Percentiles rank a stretch among this genome's conserved stretches.
Conservation (phyloP, 1,140 invertebrate species). For the Oryzaephilus surinamensis region DNA sequence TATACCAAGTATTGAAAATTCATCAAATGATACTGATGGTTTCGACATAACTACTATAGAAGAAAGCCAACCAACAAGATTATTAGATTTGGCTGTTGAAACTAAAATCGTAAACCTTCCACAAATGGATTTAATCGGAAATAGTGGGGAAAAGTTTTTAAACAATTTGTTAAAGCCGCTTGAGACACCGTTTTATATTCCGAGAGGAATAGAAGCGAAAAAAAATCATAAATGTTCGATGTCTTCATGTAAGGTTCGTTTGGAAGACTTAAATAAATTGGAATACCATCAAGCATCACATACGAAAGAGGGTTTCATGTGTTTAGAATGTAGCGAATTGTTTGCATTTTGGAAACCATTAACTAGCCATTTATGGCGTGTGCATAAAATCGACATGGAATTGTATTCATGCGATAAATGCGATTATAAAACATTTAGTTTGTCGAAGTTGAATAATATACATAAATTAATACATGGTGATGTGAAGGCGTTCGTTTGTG, state of each 20-base stretch:
- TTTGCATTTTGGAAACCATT: slow-evolving; percentile 48
- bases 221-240: slow-evolving; percentile 22
- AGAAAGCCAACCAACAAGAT: too few species aligned
- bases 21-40: too few species aligned
- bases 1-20: too few species aligned
- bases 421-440: slow-evolving; percentile 52
- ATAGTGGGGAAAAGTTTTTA: too few species aligned
- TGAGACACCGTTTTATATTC: too few species aligned
- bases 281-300: slow-evolving; percentile 52
- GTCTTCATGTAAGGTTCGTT: slow-evolving; percentile 36
- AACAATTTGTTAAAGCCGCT: too few species aligned
- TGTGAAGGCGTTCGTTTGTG: slow-evolving; percentile 50
- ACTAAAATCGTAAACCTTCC: too few species aligned
- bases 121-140: too few species aligned
- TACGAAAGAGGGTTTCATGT: slow-evolving; percentile 45
- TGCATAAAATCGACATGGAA: slow-evolving; percentile 65
- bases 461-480: slow-evolving; percentile 59
- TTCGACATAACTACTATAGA: too few species aligned
- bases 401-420: slow-evolving; percentile 56
- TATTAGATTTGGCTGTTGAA: too few species aligned
- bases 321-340: slow-evolving; percentile 51
- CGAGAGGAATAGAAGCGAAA: slow-evolving; percentile 15
- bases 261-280: slow-evolving; percentile 39
- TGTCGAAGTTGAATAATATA: slow-evolving; percentile 50
- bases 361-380: slow-evolving; percentile 66